These are phyloP conservation scores for Papilio polytes DNA, from an alignment of 1,140 invertebrate genomes.

Conservation along the genomic window DNA sequence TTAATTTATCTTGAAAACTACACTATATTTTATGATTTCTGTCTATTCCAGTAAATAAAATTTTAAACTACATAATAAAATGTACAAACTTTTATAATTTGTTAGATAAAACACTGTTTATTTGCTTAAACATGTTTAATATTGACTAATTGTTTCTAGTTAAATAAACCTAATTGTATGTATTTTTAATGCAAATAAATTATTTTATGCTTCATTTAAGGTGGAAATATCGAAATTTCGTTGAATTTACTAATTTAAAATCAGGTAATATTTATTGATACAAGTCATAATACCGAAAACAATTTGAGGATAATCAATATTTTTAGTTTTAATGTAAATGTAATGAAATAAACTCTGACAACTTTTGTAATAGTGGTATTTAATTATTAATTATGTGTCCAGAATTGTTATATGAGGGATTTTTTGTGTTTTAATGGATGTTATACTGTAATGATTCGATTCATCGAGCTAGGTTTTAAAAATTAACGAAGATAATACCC, in stretches of 20 bases:
- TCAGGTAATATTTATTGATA: neutral
- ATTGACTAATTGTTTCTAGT: neutral
- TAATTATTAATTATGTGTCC: neutral
- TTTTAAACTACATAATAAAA: neutral
- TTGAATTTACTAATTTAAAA: neutral
- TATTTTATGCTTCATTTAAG: neutral
- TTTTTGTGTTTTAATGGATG: neutral
- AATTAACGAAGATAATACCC: neutral
- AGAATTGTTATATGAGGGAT: neutral
- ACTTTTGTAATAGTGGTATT: neutral
- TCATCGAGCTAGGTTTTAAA: neutral
- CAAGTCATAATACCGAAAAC: neutral
- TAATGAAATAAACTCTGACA: neutral
- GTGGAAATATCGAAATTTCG: neutral
- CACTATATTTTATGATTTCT: neutral
- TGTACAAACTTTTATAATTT: neutral
- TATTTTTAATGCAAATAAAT: constrained; percentile 10
- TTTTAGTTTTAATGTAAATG: neutral
- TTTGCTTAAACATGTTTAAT: neutral
- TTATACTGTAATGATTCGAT: neutral
- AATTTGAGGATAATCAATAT: neutral
- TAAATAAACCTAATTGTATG: neutral
- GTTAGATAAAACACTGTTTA: neutral
- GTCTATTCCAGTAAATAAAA: neutral
- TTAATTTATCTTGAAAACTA: neutral